Evolutionary conservation across 2,113 vertebrate genomes (phyloP).

Genomic region (Nothobranchius furzeri): DNA sequence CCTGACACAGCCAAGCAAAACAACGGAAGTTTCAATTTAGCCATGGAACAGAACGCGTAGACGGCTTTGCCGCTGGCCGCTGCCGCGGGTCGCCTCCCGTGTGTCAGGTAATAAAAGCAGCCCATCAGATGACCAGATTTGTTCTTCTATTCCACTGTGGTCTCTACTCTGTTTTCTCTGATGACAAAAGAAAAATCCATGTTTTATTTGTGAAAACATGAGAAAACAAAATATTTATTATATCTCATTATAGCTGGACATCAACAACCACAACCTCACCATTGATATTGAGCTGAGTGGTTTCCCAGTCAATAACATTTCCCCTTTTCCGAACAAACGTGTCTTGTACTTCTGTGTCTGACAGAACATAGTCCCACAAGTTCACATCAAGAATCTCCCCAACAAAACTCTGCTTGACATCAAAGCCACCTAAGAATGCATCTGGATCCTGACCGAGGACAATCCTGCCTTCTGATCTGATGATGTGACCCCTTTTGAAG

Average conservation of each 20-base stretch:
- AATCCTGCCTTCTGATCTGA: not conserved
- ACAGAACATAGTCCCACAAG: constrained; percentile 50
- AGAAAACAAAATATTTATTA: too few species aligned
- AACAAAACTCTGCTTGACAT: constrained; percentile 29
- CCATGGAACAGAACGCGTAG: too few species aligned
- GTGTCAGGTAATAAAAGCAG: too few species aligned
- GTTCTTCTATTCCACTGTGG: too few species aligned
- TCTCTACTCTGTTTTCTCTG: too few species aligned
- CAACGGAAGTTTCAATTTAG: too few species aligned
- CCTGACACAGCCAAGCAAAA: too few species aligned
- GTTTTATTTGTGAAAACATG: too few species aligned
- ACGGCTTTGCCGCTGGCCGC: too few species aligned
- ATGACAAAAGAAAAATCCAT: too few species aligned
- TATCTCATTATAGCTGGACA: constrained; percentile 1
- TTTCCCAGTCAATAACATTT: constrained; percentile 51
- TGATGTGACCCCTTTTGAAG: not conserved
- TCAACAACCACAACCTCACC: constrained; percentile 32
- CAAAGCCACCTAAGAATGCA: fast-evolving
- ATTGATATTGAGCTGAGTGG: fast-evolving
- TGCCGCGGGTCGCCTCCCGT: too few species aligned
- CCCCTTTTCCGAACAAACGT: not conserved
- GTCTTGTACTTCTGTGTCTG: constrained; percentile 4
- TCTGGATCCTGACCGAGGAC: constrained; percentile 59
- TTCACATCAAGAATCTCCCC: constrained; percentile 55
- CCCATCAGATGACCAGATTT: too few species aligned